Percentiles rank a stretch among this genome's conserved stretches.
phyloP scores from a whole-genome alignment of 2,888 invertebrate genomes.

The Leucoptera coffeella region DNA sequence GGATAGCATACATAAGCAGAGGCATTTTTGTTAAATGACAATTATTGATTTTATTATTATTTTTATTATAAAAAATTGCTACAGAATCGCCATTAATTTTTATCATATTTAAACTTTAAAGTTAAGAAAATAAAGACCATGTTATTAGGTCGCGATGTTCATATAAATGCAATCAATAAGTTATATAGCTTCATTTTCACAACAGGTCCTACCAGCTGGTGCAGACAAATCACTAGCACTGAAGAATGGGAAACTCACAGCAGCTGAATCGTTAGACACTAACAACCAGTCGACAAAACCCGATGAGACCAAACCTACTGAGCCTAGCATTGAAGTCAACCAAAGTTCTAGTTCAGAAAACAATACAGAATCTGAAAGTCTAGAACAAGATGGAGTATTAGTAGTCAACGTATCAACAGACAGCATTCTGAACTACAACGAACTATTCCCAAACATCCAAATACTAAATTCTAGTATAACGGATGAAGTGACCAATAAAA shows the following conservation, averaged over 20 bases:
- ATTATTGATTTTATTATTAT: too few species aligned
- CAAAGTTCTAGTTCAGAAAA: constrained; percentile 27
- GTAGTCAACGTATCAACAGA: constrained; percentile 40
- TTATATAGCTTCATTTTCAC: too few species aligned
- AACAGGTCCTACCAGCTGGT: constrained; percentile 34
- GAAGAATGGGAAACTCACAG: constrained; percentile 35
- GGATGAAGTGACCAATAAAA: constrained; percentile 46
- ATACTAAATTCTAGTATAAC: constrained; percentile 32
- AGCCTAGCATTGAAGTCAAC: constrained; percentile 9
- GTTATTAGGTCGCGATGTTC: too few species aligned
- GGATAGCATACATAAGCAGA: too few species aligned
- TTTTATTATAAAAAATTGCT: too few species aligned
- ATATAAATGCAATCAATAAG: too few species aligned
- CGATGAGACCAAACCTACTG: constrained; percentile 12
- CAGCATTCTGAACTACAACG: constrained; percentile 39
- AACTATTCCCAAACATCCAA: constrained; percentile 32
- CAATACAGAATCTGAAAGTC: constrained; percentile 37
- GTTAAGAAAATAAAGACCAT: too few species aligned
- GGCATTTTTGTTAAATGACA: too few species aligned
- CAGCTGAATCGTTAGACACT: constrained; percentile 24
- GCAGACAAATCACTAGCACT: constrained; percentile 31
- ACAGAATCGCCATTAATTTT: too few species aligned
- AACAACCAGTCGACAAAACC: constrained; percentile 14
- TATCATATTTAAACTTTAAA: too few species aligned
- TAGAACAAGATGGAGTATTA: constrained; percentile 45